These are phyloP conservation scores for Siphlonurus alternatus DNA, from an alignment of 2,888 invertebrate genomes.

Conservation along the genomic window DNA sequence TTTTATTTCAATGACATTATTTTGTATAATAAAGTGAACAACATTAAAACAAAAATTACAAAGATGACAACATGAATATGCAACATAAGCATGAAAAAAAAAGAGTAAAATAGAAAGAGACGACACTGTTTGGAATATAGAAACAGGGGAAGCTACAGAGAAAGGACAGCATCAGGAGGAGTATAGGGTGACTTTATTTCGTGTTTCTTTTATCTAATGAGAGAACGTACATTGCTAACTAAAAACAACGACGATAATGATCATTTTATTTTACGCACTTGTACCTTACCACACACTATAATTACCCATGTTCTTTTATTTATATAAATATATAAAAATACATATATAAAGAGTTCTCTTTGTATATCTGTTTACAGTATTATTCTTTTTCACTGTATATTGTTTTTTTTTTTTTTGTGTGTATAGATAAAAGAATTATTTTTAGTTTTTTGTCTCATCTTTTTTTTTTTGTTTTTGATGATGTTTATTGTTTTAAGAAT, in stretches of 20 bases:
- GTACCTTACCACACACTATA: slow-evolving; percentile 1
- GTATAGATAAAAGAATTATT: too few species aligned
- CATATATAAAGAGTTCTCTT: too few species aligned
- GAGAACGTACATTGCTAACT: neutral
- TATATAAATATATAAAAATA: neutral
- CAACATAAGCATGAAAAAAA: neutral
- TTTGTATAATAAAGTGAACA: too few species aligned
- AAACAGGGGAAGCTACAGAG: neutral
- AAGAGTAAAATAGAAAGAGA: neutral
- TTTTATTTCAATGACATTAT: too few species aligned
- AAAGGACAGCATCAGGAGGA: neutral
- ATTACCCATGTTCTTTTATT: neutral
- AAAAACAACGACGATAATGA: neutral
- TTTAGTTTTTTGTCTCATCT: too few species aligned
- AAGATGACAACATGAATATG: neutral
- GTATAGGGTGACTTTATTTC: neutral
- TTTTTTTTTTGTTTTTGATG: too few species aligned
- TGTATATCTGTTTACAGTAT: too few species aligned
- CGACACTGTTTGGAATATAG: neutral
- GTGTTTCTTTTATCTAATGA: slow-evolving; percentile 4
- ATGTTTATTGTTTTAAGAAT: too few species aligned
- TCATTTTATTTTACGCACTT: slow-evolving; percentile 2
- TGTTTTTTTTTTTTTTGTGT: too few species aligned
- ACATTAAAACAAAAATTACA: too few species aligned
- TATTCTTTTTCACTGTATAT: too few species aligned